Conservation (phyloP, 1,140 invertebrate species). For the Caenorhabditis tropicalis region DNA sequence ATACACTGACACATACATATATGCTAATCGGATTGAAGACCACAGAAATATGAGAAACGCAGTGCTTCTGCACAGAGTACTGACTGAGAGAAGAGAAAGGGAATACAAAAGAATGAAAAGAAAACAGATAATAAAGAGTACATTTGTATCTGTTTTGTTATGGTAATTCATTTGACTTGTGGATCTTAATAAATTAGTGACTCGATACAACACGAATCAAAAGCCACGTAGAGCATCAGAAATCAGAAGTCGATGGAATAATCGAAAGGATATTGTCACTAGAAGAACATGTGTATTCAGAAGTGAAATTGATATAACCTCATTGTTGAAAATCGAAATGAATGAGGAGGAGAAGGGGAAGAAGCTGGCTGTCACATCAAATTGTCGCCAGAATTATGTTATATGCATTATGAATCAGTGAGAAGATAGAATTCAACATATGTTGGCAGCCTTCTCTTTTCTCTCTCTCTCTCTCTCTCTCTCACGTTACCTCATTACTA, state of each 20-base stretch:
- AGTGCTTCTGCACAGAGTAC: conserved; percentile 12
- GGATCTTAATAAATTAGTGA: too few relatives aligned
- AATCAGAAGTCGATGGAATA: background rate
- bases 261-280: background rate
- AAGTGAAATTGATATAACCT: conserved; percentile 13
- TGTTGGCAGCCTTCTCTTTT: conserved; percentile 23
- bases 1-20: background rate
- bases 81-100: background rate
- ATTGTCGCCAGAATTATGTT: conserved; percentile 43
- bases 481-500: conserved; percentile 22
- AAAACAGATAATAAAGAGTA: background rate
- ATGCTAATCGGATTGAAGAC: conserved; percentile 30
- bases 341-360: background rate
- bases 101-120: conserved; percentile 8
- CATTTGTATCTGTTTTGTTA: conserved; percentile 22
- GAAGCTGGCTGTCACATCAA: conserved; percentile 44
- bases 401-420: conserved; percentile 44
- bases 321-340: background rate
- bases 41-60: conserved; percentile 2
- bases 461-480: background rate
- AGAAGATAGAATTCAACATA: conserved; percentile 30
- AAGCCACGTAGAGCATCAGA: background rate
- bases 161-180: conserved; percentile 40
- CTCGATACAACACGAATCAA: too few relatives aligned
- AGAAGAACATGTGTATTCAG: background rate